Base-by-base conservation (phyloP, 2,113 vertebrate genomes). In the Choloepus hoffmanni region DNA sequence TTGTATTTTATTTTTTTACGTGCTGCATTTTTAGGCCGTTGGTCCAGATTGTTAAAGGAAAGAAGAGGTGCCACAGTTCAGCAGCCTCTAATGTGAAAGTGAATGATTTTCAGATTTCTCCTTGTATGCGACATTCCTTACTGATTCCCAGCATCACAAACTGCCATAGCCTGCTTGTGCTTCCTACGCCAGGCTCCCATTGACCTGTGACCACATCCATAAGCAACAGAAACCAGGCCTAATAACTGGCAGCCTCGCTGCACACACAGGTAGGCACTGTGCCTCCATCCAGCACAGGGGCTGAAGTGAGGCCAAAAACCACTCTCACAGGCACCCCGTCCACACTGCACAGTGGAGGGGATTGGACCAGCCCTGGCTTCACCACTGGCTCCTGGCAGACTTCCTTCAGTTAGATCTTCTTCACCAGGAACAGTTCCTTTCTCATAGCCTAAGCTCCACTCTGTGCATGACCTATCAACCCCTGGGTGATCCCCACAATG, bases 51-150 rank as follows among this genome's bases (percentile, higher is more conserved):
- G 86, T 89, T 95, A 81, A 84, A 92, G 84, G 50, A 90, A 93
- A 74, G 53, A 94, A 83, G 74, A 90, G 84, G 65, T 97, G n/a
- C 60, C 86, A 95, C 95, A 97, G 95, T 93, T 97, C 97, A 96
- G 92, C 77, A 94, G n/a, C 36, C 90, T 95, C 93, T 97, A 97
- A 97, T 92, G 76, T 85, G 96, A 97, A 94, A 88, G 88, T 95
- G 96, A 97, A 33, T 86, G 76, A 97, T 97, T 96, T 90, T 89
- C 83, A 0, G 11, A 89, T 58, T 74, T 96, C 21, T 28, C 50
- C 36, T 58, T 19, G 72, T 67, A 74, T 28, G 67, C 0, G 21
- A 76, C 85, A 73, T 62, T 96, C 97, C 85, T 95, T 82, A 21
- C 67, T n/a, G 85, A 88, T 45, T 96, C 84, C 60, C 67, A 28